phyloP scores from a whole-genome alignment of 1,140 invertebrate species.

The Aphis craccivora region DNA sequence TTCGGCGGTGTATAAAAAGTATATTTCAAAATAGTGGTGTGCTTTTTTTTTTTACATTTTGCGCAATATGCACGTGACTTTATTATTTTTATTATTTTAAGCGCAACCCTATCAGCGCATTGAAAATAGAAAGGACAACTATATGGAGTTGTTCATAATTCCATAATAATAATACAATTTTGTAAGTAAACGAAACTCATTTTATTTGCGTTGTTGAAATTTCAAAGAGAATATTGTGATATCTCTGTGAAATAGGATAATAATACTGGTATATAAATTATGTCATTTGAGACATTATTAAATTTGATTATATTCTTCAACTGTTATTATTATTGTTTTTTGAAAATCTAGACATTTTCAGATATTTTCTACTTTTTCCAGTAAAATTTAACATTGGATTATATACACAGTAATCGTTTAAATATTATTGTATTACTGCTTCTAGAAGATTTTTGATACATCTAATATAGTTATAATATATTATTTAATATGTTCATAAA shows the following conservation, averaged over 20 bases:
- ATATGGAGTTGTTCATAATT: not conserved
- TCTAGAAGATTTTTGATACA: too few species aligned
- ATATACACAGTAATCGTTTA: too few species aligned
- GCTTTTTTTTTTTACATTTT: not conserved
- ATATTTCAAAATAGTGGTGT: not conserved
- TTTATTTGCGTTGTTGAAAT: not conserved
- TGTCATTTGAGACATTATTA: not conserved
- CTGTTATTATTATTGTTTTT: not conserved
- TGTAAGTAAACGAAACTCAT: not conserved
- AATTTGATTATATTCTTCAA: constrained; percentile 12
- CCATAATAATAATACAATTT: not conserved
- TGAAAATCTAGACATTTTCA: not conserved
- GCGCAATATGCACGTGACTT: not conserved
- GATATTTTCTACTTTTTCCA: not conserved
- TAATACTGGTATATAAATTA: not conserved
- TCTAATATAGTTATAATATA: too few species aligned
- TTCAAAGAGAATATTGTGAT: not conserved
- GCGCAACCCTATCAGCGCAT: not conserved
- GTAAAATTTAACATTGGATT: not conserved
- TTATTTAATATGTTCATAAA: too few species aligned
- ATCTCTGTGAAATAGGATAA: not conserved
- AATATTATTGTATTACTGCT: too few species aligned
- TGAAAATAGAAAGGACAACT: not conserved
- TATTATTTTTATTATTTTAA: not conserved
- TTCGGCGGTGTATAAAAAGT: not conserved